Percentiles rank a stretch among this genome's conserved stretches.
Conservation (phyloP, 2,797 vertebrate genomes). For the Bufotes viridis region DNA sequence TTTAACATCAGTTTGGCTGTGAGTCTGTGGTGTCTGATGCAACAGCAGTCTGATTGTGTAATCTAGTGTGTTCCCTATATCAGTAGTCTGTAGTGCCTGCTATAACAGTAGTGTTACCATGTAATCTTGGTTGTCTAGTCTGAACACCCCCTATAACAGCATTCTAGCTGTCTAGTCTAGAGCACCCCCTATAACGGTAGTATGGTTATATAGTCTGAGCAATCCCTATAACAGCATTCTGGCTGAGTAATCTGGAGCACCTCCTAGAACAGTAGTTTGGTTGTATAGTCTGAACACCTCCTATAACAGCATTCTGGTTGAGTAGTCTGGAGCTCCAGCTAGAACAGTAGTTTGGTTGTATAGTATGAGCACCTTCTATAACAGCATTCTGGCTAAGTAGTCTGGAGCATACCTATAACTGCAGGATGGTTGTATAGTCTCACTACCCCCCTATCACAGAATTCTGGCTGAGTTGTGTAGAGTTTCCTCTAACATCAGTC, state of each 20-base stretch:
- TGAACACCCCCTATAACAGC: too few relatives aligned
- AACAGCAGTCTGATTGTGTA: neutral
- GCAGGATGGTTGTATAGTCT: neutral
- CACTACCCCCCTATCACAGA: neutral
- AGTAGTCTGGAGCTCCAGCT: neutral
- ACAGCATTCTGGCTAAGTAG: too few relatives aligned
- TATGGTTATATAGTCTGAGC: too few relatives aligned
- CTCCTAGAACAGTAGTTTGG: neutral
- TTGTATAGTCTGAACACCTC: neutral
- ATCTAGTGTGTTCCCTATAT: neutral
- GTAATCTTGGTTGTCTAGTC: too few relatives aligned
- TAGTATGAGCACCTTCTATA: neutral
- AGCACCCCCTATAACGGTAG: too few relatives aligned
- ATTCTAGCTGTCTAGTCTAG: too few relatives aligned
- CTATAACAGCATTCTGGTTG: neutral
- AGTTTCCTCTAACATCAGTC: too few relatives aligned
- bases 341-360: neutral
- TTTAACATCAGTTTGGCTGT: neutral
- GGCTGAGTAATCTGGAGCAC: neutral
- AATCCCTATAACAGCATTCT: too few relatives aligned
- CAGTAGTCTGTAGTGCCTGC: neutral
- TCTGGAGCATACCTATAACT: neutral
- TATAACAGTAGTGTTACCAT: too few relatives aligned
- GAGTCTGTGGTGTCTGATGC: neutral
- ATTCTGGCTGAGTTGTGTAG: too few relatives aligned